phyloP scores from a whole-genome alignment of 2,113 vertebrate genomes.

The Australoheros scitulus region DNA sequence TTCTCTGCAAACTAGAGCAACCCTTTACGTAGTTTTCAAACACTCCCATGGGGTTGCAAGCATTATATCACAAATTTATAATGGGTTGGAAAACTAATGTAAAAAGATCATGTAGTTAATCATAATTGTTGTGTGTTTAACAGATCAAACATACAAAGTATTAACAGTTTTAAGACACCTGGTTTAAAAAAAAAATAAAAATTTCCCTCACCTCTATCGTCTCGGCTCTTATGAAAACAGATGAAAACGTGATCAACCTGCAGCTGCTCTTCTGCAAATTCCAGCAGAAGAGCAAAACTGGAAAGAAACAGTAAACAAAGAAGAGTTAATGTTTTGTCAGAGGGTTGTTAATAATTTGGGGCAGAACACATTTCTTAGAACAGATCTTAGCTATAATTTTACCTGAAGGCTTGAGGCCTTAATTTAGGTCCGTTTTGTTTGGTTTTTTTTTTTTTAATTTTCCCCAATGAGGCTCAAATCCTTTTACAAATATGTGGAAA shows the following conservation, averaged over 20 bases:
- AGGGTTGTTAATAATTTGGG: background rate
- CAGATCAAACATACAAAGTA: background rate
- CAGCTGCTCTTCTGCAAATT: slow-evolving; percentile 96
- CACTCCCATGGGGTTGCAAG: background rate
- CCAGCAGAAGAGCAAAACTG: slow-evolving; percentile 93
- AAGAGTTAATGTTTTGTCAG: background rate
- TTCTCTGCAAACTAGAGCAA: too few species aligned
- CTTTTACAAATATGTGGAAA: too few species aligned
- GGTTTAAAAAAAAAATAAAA: background rate
- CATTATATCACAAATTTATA: background rate
- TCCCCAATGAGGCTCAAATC: background rate
- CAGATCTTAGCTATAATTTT: background rate
- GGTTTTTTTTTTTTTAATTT: too few species aligned
- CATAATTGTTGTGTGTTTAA: background rate
- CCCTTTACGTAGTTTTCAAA: background rate
- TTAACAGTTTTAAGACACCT: background rate
- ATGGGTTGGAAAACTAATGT: background rate
- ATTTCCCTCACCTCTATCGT: slow-evolving; percentile 89
- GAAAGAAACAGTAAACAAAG: background rate
- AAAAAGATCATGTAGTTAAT: background rate
- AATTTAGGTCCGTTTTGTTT: too few species aligned
- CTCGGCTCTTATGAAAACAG: slow-evolving; percentile 95
- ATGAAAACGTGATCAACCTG: slow-evolving; percentile 92
- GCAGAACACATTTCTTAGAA: background rate
- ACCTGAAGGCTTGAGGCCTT: background rate